Percentiles rank a stretch among this genome's conserved stretches.
Conservation (phyloP, 2,113 vertebrate genomes). For the Chamaea fasciata region DNA sequence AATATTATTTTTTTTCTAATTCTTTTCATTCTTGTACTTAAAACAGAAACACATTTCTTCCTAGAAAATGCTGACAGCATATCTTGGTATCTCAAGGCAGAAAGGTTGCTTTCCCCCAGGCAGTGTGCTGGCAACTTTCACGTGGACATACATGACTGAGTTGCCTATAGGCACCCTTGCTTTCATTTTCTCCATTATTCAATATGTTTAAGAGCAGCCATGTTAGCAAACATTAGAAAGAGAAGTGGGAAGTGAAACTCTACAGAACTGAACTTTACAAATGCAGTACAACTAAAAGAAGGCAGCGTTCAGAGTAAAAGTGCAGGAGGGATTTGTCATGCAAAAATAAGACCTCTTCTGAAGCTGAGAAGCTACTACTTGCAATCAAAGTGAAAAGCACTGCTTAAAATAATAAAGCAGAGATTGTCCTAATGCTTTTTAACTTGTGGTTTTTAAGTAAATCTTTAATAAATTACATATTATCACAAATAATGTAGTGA, state of each 20-base stretch:
- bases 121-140: constrained; percentile 11
- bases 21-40: constrained; percentile 25
- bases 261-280: not conserved
- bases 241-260: not conserved
- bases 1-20: not conserved
- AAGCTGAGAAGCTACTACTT: not conserved
- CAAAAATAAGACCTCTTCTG: not conserved
- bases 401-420: not conserved
- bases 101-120: constrained; percentile 36
- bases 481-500: not conserved
- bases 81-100: constrained; percentile 35
- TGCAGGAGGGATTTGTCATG: not conserved
- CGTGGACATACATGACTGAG: constrained; percentile 21
- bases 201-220: not conserved
- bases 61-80: constrained; percentile 19
- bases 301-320: not conserved
- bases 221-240: not conserved
- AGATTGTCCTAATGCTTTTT: not conserved
- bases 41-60: constrained; percentile 42
- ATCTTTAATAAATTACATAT: not conserved
- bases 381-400: not conserved
- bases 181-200: constrained; percentile 7
- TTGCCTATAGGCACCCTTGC: not conserved
- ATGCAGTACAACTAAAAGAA: not conserved
- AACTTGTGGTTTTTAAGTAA: not conserved